Conservation (phyloP, 2,113 vertebrate genomes). For the Lonchura striata region DNA sequence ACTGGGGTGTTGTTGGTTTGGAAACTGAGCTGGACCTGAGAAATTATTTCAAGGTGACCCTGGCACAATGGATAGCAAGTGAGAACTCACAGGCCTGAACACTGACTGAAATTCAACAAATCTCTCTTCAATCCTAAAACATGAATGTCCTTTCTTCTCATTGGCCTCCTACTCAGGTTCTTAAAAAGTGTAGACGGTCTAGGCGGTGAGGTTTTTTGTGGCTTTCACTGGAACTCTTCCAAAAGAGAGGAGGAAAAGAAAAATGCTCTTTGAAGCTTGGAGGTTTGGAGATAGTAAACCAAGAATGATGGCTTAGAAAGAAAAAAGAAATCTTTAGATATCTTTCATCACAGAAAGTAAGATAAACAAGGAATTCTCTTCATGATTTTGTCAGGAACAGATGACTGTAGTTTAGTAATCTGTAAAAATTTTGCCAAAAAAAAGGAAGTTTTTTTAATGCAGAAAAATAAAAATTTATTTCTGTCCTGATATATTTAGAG, state of each 20-base stretch:
- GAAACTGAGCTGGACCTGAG: background rate
- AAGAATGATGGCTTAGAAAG: background rate
- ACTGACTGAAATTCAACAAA: background rate
- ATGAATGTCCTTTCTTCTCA: background rate
- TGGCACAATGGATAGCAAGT: background rate
- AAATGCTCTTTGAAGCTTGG: background rate
- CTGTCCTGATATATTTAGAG: background rate
- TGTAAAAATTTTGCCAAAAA: background rate
- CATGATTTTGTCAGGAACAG: background rate
- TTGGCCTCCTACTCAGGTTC: background rate
- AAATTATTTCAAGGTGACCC: background rate
- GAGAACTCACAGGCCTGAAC: background rate
- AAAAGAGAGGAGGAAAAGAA: background rate
- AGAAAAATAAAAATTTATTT: background rate
- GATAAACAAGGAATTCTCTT: conserved; percentile 23
- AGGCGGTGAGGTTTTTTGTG: background rate
- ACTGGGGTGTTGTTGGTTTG: background rate
- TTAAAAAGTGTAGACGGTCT: background rate
- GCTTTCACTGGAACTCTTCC: background rate
- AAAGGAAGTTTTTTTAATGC: background rate
- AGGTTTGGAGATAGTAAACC: background rate
- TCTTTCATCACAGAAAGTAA: background rate
- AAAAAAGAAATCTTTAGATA: background rate
- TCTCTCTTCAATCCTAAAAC: background rate
- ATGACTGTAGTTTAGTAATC: background rate